Base-by-base conservation (phyloP, 2,797 vertebrate species). In the Harpagifer antarcticus region DNA sequence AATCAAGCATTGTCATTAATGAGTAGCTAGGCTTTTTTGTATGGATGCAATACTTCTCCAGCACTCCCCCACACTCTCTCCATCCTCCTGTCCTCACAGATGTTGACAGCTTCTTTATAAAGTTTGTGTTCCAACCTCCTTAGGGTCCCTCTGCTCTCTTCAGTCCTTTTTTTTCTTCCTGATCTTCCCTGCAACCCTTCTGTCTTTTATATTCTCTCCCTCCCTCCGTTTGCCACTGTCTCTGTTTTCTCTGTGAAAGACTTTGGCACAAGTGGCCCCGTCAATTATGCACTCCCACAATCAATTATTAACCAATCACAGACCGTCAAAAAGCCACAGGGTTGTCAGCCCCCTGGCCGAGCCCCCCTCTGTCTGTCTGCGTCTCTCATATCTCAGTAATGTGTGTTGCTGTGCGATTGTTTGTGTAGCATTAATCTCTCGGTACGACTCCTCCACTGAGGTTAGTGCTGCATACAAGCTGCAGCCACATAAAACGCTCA, bases 251-350 rank as follows among this genome's bases (percentile, higher is more conserved):
- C 78, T 76, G 82, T 23, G 17, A 87, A 87, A 82, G 65, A 42
- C 81, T 84, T 79, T 85, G 86, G 88, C 86, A 88, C 91, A 93
- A 94, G 86, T 86, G 87, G 85, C 52, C 78, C 78, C 84, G 93
- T 94, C 87, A 93, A 90, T 94, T 93, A 94, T 93, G 92, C 86
- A 94, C 83, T 84, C 56, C 75, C 67, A 55, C 76, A 72, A 93
- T 95, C 84, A 94, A 93, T 95, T 93, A 94, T 94, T 94, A 92
- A 93, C 79, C 82, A 89, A 91, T 92, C 86, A 79, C 78, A 76
- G 66, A 69, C 72, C 78, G 67, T 88, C 82, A 84, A 89, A 67
- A 71, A 91, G 81, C 84, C 81, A 50, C 87, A 76, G 86, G 88
- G 86, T 86, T 91, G 88, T 92, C 91, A 89, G 84, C 72, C 88